Percentiles rank a stretch among this genome's conserved stretches.
Evolutionary conservation across 2,888 invertebrate species (phyloP).

Genomic region (Agrochola lychnidis): DNA sequence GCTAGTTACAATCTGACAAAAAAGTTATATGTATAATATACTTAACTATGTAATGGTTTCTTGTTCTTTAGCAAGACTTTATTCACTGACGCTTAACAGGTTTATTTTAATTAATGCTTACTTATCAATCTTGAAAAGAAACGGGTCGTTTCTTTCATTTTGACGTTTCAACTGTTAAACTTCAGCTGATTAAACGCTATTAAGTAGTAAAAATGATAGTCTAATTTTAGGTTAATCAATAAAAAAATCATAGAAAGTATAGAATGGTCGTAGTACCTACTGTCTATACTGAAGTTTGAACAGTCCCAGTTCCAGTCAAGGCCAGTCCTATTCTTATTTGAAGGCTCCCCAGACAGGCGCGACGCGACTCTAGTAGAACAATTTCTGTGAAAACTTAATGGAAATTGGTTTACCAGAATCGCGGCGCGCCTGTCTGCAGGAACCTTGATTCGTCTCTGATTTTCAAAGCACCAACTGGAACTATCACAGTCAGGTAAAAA

Average conservation of each 20-base stretch:
- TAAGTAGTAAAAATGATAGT: neutral
- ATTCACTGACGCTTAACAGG: neutral
- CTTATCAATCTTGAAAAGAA: neutral
- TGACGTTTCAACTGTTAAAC: neutral
- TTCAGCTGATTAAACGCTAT: neutral
- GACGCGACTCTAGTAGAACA: too few relatives aligned
- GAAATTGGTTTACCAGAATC: too few relatives aligned
- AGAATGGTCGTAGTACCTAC: neutral
- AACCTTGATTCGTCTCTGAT: too few relatives aligned
- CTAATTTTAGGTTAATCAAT: neutral
- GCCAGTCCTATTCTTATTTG: neutral
- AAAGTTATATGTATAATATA: neutral
- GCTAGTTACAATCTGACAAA: too few relatives aligned
- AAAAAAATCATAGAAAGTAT: neutral
- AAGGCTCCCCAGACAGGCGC: too few relatives aligned
- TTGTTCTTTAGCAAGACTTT: neutral
- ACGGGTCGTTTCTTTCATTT: neutral
- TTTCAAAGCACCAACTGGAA: neutral
- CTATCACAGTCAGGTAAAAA: neutral
- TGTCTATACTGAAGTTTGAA: neutral
- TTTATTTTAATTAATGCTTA: neutral
- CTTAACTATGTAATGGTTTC: neutral
- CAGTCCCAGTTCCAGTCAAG: neutral
- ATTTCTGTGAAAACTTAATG: too few relatives aligned
- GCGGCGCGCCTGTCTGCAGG: too few relatives aligned